Base-by-base conservation (phyloP, 2,797 vertebrate genomes). In the Muscicapa comitata region DNA sequence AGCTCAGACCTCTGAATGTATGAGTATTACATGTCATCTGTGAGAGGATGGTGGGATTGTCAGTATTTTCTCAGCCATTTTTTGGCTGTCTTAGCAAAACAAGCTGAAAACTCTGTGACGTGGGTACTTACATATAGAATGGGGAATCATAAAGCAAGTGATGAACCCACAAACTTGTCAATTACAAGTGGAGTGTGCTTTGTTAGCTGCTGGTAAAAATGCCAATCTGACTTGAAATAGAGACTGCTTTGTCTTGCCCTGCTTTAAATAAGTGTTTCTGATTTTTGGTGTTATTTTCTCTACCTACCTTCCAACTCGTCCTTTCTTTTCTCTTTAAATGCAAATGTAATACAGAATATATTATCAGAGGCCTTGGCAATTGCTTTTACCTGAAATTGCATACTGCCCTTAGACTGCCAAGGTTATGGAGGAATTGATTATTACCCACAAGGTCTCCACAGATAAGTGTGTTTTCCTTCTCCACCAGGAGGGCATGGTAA, bases 21-120 rank as follows among this genome's bases (percentile, higher is more conserved):
- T 2, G 1, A 59, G 29, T 67, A 15, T 55, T 79, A 8, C 2
- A 0, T 24, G n/a, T 57, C 8, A 61, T 13, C 38, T 51, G 51
- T 57, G 61, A 55, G 25, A 65, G 42, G 33, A 70, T 17, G 17
- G 26, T 26, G 35, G 7, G 3, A 38, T 38, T 53, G 42, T 73
- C 42, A 57, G 1, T 38, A 33, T 57, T 74, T 73, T 70, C 43
- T 87, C 38, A 71, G 83, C 6, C 6, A 5, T 28, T 55, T 84
- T 88, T 74, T 48, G 42, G 7, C 42, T 89, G 5, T 66, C 20
- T 74, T 66, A 28, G 28, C 43, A 85, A 71, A 78, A 50, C 15
- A 50, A 78, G 35, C 19, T 66, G 48, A 40, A 62, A 70, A 28
- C 5, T 85, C 55, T 63, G 20, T 51, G n/a, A 61, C 57, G 31